Conservation (phyloP, 1,140 invertebrate species). For the Drosophila lini region DNA sequence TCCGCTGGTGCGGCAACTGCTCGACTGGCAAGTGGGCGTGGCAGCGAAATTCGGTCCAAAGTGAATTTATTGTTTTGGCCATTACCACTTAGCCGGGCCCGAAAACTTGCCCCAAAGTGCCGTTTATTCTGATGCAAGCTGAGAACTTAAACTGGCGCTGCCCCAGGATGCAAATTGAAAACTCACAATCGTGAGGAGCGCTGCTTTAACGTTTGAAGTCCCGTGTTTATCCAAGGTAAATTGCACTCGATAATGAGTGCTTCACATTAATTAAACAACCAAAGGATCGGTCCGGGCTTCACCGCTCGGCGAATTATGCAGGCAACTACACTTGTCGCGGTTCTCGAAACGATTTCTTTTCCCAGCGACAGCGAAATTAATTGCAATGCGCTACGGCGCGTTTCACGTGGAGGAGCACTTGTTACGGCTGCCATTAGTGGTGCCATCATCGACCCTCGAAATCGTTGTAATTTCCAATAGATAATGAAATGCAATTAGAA, state of each 20-base stretch:
- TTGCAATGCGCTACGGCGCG: slow-evolving; percentile 50
- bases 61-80: slow-evolving; percentile 66
- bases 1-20: slow-evolving; percentile 45
- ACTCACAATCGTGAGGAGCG: not conserved
- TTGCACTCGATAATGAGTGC: slow-evolving; percentile 40
- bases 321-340: slow-evolving; percentile 17
- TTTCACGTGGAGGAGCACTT: slow-evolving; percentile 45
- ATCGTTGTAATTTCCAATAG: slow-evolving; percentile 66
- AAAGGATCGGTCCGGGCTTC: slow-evolving; percentile 22
- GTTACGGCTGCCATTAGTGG: slow-evolving; percentile 47
- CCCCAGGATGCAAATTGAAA: slow-evolving; percentile 44
- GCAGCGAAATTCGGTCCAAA: slow-evolving; percentile 51
- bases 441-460: slow-evolving; percentile 42
- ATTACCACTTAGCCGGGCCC: slow-evolving; percentile 49
- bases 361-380: slow-evolving; percentile 55
- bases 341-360: slow-evolving; percentile 28
- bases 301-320: slow-evolving; percentile 30
- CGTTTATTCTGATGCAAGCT: slow-evolving; percentile 55
- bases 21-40: slow-evolving; percentile 38
- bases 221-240: slow-evolving; percentile 16
- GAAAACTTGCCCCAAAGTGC: slow-evolving; percentile 54
- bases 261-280: slow-evolving; percentile 54
- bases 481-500: slow-evolving; percentile 81
- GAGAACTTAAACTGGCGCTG: slow-evolving; percentile 34
- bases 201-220: slow-evolving; percentile 27